These are phyloP conservation scores for Pachyuromys duprasi DNA, from an alignment of 2,797 vertebrate species.

Conservation along the genomic window DNA sequence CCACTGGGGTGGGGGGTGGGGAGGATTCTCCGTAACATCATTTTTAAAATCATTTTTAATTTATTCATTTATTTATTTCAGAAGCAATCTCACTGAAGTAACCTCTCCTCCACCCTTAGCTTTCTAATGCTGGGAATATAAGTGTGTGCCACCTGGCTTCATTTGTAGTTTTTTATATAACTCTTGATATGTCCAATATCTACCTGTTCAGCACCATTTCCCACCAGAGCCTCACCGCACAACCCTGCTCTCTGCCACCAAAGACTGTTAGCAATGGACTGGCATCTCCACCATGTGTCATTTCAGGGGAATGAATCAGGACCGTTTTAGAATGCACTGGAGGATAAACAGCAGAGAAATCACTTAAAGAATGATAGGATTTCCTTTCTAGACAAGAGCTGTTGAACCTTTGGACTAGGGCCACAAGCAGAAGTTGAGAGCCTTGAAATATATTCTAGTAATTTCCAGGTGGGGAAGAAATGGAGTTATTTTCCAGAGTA, in stretches of 20 bases:
- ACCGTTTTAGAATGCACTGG: neutral
- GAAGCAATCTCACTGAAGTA: neutral
- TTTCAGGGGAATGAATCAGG: neutral
- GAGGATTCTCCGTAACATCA: neutral
- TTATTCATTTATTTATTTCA: neutral
- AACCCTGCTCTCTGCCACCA: neutral
- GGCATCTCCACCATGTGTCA: neutral
- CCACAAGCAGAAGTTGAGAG: neutral
- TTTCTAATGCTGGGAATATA: neutral
- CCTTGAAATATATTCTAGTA: neutral
- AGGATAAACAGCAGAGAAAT: neutral
- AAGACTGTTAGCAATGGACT: neutral
- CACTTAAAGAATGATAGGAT: constrained; percentile 1
- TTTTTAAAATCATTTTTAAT: neutral
- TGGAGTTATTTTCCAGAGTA: neutral
- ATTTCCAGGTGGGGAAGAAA: neutral
- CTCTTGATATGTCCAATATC: neutral
- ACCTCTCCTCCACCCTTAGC: neutral
- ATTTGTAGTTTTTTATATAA: neutral
- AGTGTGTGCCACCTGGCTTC: neutral
- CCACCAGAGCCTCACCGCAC: neutral
- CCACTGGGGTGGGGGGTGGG: neutral
- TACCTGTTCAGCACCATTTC: neutral
- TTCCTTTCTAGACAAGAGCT: neutral
- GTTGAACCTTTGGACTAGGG: neutral